Percentiles rank a stretch among this genome's conserved stretches.
Conservation (phyloP, 2,113 vertebrate species). For the Heterocephalus glaber region DNA sequence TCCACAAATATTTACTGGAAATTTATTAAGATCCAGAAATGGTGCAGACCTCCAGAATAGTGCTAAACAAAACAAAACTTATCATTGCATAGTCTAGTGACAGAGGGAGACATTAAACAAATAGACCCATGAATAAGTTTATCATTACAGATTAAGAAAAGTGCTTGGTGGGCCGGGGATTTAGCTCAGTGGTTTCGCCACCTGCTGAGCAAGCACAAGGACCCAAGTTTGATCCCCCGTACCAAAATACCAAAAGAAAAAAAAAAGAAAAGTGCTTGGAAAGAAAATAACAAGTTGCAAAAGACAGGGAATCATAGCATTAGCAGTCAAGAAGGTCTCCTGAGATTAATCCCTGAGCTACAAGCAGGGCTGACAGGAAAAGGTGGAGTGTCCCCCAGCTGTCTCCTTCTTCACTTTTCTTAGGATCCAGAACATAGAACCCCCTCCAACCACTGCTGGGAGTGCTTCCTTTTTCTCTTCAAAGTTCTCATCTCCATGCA, state of each 20-base stretch:
- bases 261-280: slow-evolving; percentile 32
- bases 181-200: no score
- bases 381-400: fast-evolving
- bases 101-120: slow-evolving; percentile 23
- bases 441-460: background rate
- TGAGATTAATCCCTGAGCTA: background rate
- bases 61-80: background rate
- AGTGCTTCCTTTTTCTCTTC: background rate
- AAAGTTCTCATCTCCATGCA: background rate
- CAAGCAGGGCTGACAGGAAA: background rate
- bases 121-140: background rate
- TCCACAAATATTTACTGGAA: slow-evolving; percentile 23
- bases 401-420: background rate
- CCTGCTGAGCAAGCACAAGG: no score
- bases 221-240: no score
- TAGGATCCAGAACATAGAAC: background rate
- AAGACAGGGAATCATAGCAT: background rate
- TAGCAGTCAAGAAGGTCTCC: background rate
- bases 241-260: no score
- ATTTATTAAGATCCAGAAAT: background rate
- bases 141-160: slow-evolving; percentile 31
- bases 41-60: background rate
- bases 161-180: no score
- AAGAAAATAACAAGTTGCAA: background rate
- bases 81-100: background rate